Evolutionary conservation across 2,113 vertebrate genomes (phyloP), one percentile per base, ranked within the genome.

Genomic region (Hylia prasina): DNA sequence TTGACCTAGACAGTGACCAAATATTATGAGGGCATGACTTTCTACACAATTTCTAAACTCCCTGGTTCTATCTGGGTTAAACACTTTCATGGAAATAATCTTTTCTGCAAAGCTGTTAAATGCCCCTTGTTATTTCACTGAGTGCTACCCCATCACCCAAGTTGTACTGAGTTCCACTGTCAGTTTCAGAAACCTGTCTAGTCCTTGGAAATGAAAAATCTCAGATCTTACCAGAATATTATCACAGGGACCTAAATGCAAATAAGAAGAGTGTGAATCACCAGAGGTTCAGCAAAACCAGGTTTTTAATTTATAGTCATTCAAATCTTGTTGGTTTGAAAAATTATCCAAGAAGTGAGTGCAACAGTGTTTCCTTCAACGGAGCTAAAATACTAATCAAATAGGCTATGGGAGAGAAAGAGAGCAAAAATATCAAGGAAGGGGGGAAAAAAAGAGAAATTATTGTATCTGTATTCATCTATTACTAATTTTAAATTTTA

Each of bases 11-110:
- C 18, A 39, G 60, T 28, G 39, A 71, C 15, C 60, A 78, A 40
- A n/a, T 71, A 47, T 30, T 17, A 1, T 31, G 51, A 71, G 35
- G 17, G 10, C 44, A 86, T 12, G 50, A 91, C 79, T 83, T 86
- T 42, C 51, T 63, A n/a, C 48, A 86, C 23, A 60, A 13, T 88
- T 90, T 93, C 68, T 86, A 80, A 95, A 73, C 24, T 63, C 77
- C 21, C 25, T 53, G 17, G 18, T 65, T 91, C 73, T 72, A 15
- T 64, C 13, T 28, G 40, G n/a, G 18, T 60, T 64, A 20, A 93
- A 84, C 0, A 3, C 4, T 71, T 15, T 39, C 20, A 79, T 31
- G 71, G 92, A 65, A 78, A 75, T 1, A 78, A 57, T 47, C 8
- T 11, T 73, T 61, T 47, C 42, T 85, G 35, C 35, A 82, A 79